phyloP scores from a whole-genome alignment of 1,140 invertebrate species.

The Euura saliciscinereae region DNA sequence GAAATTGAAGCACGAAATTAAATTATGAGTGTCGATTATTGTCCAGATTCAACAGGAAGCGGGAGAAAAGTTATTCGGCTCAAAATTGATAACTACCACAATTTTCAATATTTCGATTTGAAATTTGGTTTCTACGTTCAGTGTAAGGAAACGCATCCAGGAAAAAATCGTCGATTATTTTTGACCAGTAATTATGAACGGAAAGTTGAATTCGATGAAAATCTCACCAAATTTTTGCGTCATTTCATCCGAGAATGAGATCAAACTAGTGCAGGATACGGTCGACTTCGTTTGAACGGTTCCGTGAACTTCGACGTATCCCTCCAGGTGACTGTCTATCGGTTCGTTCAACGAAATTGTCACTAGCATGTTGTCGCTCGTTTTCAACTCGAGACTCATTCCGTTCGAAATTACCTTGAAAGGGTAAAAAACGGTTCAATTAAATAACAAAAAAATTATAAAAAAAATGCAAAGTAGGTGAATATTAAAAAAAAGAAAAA shows the following conservation, averaged over 20 bases:
- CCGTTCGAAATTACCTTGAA: slow-evolving; percentile 42
- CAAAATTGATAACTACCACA: too few species aligned
- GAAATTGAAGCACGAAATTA: background rate
- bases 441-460: too few species aligned
- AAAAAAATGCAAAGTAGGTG: too few species aligned
- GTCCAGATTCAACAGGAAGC: too few species aligned
- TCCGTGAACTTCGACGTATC: slow-evolving; percentile 49
- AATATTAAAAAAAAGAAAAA: too few species aligned
- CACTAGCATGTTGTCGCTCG: slow-evolving; percentile 41
- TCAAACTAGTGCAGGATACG: slow-evolving; percentile 34
- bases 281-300: slow-evolving; percentile 45
- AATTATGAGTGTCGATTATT: too few species aligned
- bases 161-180: too few species aligned
- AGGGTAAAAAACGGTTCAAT: too few species aligned
- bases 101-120: too few species aligned
- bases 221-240: slow-evolving; percentile 44
- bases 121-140: background rate
- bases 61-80: too few species aligned
- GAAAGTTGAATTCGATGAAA: background rate
- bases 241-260: slow-evolving; percentile 36
- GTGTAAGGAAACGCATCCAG: too few species aligned
- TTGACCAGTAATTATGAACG: too few species aligned
- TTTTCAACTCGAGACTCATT: slow-evolving; percentile 42
- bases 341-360: slow-evolving; percentile 42
- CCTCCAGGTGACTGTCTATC: slow-evolving; percentile 35